These are phyloP conservation scores for Crepidodera aurea DNA, from an alignment of 2,888 invertebrate species.

Conservation along the genomic window DNA sequence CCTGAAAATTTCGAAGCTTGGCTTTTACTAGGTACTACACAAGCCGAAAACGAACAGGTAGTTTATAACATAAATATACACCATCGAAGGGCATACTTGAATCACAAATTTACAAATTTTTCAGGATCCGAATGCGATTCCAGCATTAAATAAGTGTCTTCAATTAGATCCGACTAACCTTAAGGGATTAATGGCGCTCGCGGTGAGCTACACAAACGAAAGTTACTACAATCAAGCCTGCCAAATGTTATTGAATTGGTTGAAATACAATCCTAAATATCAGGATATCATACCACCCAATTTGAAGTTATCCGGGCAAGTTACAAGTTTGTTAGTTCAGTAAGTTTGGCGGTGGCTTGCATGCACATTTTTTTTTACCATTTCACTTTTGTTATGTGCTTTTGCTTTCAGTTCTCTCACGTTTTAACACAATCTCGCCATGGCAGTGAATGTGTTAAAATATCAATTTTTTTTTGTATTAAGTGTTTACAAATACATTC, in stretches of 20 bases:
- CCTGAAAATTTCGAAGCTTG: slow-evolving; percentile 83
- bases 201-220: slow-evolving; percentile 97
- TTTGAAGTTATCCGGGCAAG: slow-evolving; percentile 61
- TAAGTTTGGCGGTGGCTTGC: slow-evolving; percentile 55
- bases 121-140: slow-evolving; percentile 88
- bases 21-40: slow-evolving; percentile 88
- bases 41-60: slow-evolving; percentile 96
- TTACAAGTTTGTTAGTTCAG: slow-evolving; percentile 63
- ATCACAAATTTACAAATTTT: too few species aligned
- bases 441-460: too few species aligned
- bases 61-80: too few species aligned
- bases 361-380: slow-evolving; percentile 29
- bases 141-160: slow-evolving; percentile 87
- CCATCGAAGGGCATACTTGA: too few species aligned
- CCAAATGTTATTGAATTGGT: slow-evolving; percentile 79
- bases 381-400: neutral
- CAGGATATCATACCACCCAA: slow-evolving; percentile 72
- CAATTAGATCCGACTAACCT: slow-evolving; percentile 81
- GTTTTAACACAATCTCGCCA: too few species aligned
- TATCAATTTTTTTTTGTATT: too few species aligned
- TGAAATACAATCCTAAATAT: slow-evolving; percentile 83
- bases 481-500: too few species aligned
- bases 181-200: slow-evolving; percentile 86
- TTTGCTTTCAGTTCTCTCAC: neutral
- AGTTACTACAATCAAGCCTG: slow-evolving; percentile 91